A percentile compares a stretch with the other conserved stretches of the same genome.
phyloP scores from a whole-genome alignment of 1,140 invertebrate genomes.

The Hydropsyche tenuis region DNA sequence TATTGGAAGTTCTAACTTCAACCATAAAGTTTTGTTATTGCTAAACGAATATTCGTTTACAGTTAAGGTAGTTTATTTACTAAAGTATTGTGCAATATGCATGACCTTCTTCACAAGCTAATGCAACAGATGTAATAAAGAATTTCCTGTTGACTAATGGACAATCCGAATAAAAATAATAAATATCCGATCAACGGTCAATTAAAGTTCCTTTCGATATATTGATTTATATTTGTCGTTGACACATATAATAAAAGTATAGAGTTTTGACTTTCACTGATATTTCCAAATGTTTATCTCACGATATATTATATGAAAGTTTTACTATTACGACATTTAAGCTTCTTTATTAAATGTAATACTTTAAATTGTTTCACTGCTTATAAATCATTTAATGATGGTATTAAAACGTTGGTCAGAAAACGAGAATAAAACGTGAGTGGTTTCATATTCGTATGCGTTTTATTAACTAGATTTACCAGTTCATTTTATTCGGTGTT shows the following conservation, averaged over 20 bases:
- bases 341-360: not conserved
- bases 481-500: slow-evolving; percentile 8
- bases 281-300: not conserved
- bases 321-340: not conserved
- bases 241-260: not conserved
- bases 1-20: too few species aligned
- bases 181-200: slow-evolving; percentile 35
- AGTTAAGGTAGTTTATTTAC: slow-evolving; percentile 36
- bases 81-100: slow-evolving; percentile 33
- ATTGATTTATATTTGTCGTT: slow-evolving; percentile 33
- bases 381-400: slow-evolving; percentile 17
- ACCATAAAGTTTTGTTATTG: too few species aligned
- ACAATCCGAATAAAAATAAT: slow-evolving; percentile 38
- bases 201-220: slow-evolving; percentile 27
- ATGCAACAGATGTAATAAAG: slow-evolving; percentile 8
- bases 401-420: slow-evolving; percentile 14
- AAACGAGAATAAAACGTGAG: slow-evolving; percentile 1
- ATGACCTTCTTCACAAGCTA: not conserved
- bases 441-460: slow-evolving; percentile 11
- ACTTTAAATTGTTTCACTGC: not conserved
- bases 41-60: too few species aligned
- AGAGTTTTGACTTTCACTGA: slow-evolving; percentile 1
- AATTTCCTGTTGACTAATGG: slow-evolving; percentile 38
- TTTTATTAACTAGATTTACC: slow-evolving; percentile 10
- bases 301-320: slow-evolving; percentile 2